Evolutionary conservation across 1,140 invertebrate genomes (phyloP).

Genomic region (Whitmania pigra): DNA sequence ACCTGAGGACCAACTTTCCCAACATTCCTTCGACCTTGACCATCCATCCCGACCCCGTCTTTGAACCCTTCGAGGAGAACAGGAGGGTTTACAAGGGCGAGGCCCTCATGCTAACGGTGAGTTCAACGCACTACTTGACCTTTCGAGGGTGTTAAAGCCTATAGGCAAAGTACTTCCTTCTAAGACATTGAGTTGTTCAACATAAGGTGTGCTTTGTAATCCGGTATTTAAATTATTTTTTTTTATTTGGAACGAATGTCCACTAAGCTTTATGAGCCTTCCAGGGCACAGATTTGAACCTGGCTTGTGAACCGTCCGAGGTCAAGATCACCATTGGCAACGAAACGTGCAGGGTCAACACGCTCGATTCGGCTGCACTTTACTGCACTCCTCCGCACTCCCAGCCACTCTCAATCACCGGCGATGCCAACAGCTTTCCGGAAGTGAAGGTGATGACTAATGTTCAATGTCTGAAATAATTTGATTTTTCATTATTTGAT

Average conservation of each 20-base stretch:
- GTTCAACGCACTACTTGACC: neutral
- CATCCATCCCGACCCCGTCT: neutral
- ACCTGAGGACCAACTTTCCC: neutral
- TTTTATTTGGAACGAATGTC: too few species aligned
- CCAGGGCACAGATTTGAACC: slow-evolving; percentile 71
- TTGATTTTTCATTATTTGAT: neutral
- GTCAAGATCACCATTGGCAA: slow-evolving; percentile 83
- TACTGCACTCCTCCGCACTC: slow-evolving; percentile 59
- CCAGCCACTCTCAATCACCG: slow-evolving; percentile 46
- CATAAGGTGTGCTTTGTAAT: too few species aligned
- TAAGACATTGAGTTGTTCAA: too few species aligned
- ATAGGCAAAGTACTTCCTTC: too few species aligned
- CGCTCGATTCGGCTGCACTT: slow-evolving; percentile 70
- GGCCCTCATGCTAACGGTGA: slow-evolving; percentile 14
- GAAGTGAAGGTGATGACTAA: neutral
- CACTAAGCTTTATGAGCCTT: slow-evolving; percentile 13
- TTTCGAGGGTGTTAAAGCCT: too few species aligned
- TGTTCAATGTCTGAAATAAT: neutral
- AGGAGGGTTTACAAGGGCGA: slow-evolving; percentile 10
- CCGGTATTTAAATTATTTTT: too few species aligned
- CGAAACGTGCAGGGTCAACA: slow-evolving; percentile 77
- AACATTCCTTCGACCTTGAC: slow-evolving; percentile 3
- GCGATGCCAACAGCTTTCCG: slow-evolving; percentile 45
- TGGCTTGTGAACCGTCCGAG: slow-evolving; percentile 79
- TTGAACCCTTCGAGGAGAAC: neutral